phyloP scores from a whole-genome alignment of 2,888 invertebrate species.

The Arctia plantaginis region DNA sequence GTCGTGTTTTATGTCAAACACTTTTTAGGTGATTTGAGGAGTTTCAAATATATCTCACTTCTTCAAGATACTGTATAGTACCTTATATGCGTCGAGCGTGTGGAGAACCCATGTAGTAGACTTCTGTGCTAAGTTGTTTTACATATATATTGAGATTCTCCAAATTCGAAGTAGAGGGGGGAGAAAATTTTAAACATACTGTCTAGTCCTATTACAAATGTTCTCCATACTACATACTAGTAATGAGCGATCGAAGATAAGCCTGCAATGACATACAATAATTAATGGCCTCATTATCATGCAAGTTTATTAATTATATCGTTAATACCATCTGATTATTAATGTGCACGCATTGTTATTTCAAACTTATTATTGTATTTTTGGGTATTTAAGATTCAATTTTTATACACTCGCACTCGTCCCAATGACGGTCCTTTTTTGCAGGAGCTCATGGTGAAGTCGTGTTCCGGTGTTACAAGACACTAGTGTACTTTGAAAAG shows the following conservation, averaged over 20 bases:
- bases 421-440: too few species aligned
- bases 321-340: background rate
- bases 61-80: background rate
- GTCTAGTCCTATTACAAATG: background rate
- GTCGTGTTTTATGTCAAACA: background rate
- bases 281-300: background rate
- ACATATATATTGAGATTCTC: too few species aligned
- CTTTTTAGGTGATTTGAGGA: background rate
- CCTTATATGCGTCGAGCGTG: too few species aligned
- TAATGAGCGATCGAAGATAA: background rate
- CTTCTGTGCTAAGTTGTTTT: too few species aligned
- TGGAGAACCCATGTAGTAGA: too few species aligned
- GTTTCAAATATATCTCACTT: background rate
- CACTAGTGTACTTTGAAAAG: too few species aligned
- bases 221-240: background rate
- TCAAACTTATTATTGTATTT: background rate
- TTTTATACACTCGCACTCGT: too few species aligned
- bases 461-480: too few species aligned
- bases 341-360: background rate
- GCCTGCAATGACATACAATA: background rate
- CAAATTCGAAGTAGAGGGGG: background rate
- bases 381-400: too few species aligned
- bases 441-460: background rate
- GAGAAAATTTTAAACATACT: too few species aligned
- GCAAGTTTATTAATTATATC: conserved; percentile 9